Base-by-base conservation (phyloP, 2,797 vertebrate species). In the Sebastiscus tertius region DNA sequence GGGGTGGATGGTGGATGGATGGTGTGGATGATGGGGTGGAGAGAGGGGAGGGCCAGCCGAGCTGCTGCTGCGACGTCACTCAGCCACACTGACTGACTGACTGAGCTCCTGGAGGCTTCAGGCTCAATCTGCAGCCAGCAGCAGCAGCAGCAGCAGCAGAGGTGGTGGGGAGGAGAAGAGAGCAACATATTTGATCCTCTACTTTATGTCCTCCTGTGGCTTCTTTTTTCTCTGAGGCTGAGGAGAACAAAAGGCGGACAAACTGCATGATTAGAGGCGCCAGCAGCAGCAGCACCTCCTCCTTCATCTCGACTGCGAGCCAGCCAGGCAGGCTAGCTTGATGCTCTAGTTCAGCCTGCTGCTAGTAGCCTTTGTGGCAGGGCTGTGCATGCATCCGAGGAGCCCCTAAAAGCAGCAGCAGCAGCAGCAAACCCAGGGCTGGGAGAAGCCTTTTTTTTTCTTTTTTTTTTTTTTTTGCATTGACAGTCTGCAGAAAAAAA, bases 71-170 rank as follows among this genome's bases (percentile, higher is more conserved):
- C 89, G 88, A 96, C 94, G 95, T 95, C 93, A 93, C 89, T 87
- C 86, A 84, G 86, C 16, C 82, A 75, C 39, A 42, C 36, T 39
- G 36, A 39, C 36, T 39, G 36, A 83, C 87, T 85, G 91, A 82
- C 87, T 74, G 91, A 76, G 87, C 89, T 93, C 77, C 87, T 66
- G 90, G 36, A 39, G 36, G 86, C 85, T 93, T 75, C 83, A 85
- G 89, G 75, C 84, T 93, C 94, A 93, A 89, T 95, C 93, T 89
- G 91, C 86, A 87, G 84, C 93, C 94, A 94, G 89, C 93, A 92
- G 94, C 91, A 89, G 91, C 68, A 68, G 86, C 77, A 68, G 80
- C 39, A 52, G 82, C 71, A 88, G 93, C 83, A 82, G 92, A 88
- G 89, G 86, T 77, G 88, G 72, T 56, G 86, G 52, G 75, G 72